Evolutionary conservation across 2,888 invertebrate genomes (phyloP).

Genomic region (Eilema griseolum): DNA sequence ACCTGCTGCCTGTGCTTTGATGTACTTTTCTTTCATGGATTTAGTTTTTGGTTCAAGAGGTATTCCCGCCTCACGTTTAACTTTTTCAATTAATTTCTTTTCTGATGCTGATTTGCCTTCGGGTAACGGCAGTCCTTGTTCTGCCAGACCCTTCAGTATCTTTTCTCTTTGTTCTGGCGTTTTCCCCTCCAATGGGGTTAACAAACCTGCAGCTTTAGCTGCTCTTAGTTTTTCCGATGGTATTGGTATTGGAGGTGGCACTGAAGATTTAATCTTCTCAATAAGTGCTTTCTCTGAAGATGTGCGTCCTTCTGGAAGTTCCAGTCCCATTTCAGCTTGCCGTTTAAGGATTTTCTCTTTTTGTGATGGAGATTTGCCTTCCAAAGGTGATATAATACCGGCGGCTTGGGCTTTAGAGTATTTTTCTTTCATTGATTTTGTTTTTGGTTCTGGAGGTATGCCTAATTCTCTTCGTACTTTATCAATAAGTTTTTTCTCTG

Average conservation of each 20-base stretch:
- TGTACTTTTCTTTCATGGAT: constrained; percentile 44
- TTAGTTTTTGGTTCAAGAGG: constrained; percentile 34
- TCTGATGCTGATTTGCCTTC: constrained; percentile 43
- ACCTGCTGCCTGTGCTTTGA: constrained; percentile 50
- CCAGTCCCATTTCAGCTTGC: constrained; percentile 30
- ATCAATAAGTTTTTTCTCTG: constrained; percentile 11
- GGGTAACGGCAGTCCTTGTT: constrained; percentile 30
- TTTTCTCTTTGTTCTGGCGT: constrained; percentile 18
- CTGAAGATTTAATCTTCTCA: neutral
- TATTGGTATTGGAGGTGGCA: constrained; percentile 7
- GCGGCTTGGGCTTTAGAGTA: constrained; percentile 7
- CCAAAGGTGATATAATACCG: constrained; percentile 40
- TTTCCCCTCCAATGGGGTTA: constrained; percentile 42
- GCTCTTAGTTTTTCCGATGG: constrained; percentile 10
- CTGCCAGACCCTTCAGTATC: constrained; percentile 17
- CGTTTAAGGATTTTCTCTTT: constrained; percentile 51
- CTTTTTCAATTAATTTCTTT: constrained; percentile 34
- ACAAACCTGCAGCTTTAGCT: constrained; percentile 24
- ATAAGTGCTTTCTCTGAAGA: constrained; percentile 7
- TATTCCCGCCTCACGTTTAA: constrained; percentile 44
- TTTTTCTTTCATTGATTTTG: constrained; percentile 16
- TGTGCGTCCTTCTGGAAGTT: constrained; percentile 13
- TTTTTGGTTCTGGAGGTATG: constrained; percentile 27
- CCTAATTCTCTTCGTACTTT: constrained; percentile 44
- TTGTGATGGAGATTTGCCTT: constrained; percentile 47